These are phyloP conservation scores for Clarias pachynema DNA, from an alignment of 2,797 vertebrate species.

Conservation along the genomic window DNA sequence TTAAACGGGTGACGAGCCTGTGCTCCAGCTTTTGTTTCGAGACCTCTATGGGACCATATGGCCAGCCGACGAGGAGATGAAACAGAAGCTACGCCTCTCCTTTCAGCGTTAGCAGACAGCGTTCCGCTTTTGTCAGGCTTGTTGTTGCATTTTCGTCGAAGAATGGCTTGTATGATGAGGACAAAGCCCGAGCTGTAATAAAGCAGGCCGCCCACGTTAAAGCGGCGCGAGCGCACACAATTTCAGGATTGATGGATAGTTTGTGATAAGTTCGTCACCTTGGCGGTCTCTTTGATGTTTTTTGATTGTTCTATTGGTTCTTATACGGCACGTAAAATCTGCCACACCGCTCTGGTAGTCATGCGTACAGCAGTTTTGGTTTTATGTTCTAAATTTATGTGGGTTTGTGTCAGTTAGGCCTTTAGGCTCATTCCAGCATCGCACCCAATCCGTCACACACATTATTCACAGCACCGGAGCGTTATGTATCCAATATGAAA, in stretches of 20 bases:
- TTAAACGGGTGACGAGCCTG: conserved; percentile 34
- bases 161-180: neutral
- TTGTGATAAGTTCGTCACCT: conserved; percentile 3
- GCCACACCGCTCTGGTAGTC: neutral
- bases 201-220: neutral
- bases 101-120: neutral
- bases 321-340: neutral
- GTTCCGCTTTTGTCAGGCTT: conserved; percentile 9
- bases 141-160: conserved; percentile 1
- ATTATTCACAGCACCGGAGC: neutral
- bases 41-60: conserved; percentile 39
- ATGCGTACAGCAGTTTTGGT: neutral
- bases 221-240: neutral
- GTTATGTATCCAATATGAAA: conserved; percentile 26
- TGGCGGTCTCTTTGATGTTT: neutral
- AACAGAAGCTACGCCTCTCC: conserved; percentile 21
- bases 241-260: neutral
- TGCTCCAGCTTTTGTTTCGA: conserved; percentile 19
- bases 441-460: conserved; percentile 5
- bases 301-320: neutral
- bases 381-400: conserved; percentile 6
- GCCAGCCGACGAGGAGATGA: conserved; percentile 16
- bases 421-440: conserved; percentile 23
- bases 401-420: neutral
- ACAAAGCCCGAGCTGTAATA: neutral